phyloP scores from a whole-genome alignment of 2,113 vertebrate genomes.

The Cebus imitator region DNA sequence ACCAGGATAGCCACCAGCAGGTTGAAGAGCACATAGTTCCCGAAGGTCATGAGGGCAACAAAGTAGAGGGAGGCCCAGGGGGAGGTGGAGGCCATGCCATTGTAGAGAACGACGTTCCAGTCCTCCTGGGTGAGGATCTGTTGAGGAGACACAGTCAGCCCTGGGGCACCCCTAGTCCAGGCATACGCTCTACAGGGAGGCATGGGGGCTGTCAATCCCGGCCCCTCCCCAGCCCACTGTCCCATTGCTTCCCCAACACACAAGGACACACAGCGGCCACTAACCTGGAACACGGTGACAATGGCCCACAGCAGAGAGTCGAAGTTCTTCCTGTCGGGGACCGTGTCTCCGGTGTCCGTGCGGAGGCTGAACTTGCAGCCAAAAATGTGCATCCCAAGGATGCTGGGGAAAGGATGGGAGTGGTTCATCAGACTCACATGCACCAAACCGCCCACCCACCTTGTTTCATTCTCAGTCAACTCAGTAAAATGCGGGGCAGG shows the following conservation, averaged over 20 bases:
- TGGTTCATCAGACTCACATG: neutral
- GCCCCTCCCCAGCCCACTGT: neutral
- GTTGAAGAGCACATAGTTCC: slow-evolving; percentile 98
- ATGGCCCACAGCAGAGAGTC: slow-evolving; percentile 98
- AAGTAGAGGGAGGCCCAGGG: slow-evolving; percentile 97
- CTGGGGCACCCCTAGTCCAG: neutral
- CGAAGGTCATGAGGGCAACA: slow-evolving; percentile 97
- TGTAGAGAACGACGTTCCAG: slow-evolving; percentile 97
- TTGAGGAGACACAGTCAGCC: neutral
- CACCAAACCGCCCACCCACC: neutral
- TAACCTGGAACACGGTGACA: slow-evolving; percentile 97
- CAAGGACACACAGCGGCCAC: fast-evolving
- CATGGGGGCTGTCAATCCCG: neutral
- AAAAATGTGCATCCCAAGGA: slow-evolving; percentile 99
- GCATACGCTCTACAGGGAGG: neutral
- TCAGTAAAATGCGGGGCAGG: neutral
- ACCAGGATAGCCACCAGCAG: slow-evolving; percentile 97
- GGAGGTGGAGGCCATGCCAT: slow-evolving; percentile 95
- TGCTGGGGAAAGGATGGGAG: slow-evolving; percentile 83
- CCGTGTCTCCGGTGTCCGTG: slow-evolving; percentile 94
- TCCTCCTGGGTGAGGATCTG: slow-evolving; percentile 98
- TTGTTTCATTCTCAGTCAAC: neutral
- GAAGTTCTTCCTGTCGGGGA: slow-evolving; percentile 98
- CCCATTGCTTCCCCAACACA: neutral
- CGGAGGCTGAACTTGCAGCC: slow-evolving; percentile 98